Evolutionary conservation across 1,140 invertebrate genomes (phyloP).

Genomic region (Sinonovacula constricta): DNA sequence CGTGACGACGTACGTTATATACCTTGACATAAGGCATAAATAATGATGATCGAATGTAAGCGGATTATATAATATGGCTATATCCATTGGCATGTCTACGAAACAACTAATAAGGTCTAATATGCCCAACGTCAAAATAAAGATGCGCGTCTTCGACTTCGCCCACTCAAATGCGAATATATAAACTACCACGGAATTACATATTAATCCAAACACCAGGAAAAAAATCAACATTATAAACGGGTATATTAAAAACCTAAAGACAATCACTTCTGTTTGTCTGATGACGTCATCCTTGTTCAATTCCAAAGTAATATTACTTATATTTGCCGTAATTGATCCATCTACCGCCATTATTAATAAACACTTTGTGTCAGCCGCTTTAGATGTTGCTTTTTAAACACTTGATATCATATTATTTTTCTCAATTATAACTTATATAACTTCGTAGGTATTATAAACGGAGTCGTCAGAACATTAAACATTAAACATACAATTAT

Average conservation of each 20-base stretch:
- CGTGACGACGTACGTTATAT: constrained; percentile 25
- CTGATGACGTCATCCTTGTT: too few relatives aligned
- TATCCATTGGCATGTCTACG: constrained; percentile 39
- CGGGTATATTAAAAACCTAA: constrained; percentile 22
- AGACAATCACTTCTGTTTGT: too few relatives aligned
- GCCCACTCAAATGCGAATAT: constrained; percentile 33
- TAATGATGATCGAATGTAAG: constrained; percentile 29
- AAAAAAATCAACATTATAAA: constrained; percentile 8
- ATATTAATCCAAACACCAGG: constrained; percentile 13
- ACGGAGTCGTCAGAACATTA: too few relatives aligned
- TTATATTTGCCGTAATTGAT: too few relatives aligned
- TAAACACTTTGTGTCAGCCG: too few relatives aligned
- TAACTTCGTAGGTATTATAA: too few relatives aligned
- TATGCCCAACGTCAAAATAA: constrained; percentile 21
- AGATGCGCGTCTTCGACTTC: constrained; percentile 24
- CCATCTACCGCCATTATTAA: too few relatives aligned
- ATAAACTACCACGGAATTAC: constrained; percentile 25
- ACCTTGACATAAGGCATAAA: constrained; percentile 21
- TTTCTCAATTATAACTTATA: too few relatives aligned
- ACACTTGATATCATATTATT: too few relatives aligned
- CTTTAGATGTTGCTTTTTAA: too few relatives aligned
- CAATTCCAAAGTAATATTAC: too few relatives aligned
- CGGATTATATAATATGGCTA: constrained; percentile 15
- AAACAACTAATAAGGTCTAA: constrained; percentile 32
- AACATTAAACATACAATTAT: too few relatives aligned